Conservation (phyloP, 2,797 vertebrate species). For the Harpagifer antarcticus region DNA sequence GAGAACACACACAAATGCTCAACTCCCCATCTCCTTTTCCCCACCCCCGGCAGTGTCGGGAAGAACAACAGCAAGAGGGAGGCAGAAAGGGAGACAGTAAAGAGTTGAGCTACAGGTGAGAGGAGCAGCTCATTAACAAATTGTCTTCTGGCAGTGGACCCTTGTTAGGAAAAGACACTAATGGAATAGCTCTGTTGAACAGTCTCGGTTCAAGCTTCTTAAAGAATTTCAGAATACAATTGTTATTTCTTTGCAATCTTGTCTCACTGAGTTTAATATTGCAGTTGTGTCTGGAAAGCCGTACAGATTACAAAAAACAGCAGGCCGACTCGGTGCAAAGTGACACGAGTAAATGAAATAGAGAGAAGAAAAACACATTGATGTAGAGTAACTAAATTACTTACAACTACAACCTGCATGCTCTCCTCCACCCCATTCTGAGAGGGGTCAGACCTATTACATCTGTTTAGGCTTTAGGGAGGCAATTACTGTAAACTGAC, state of each 20-base stretch:
- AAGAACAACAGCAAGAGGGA: conserved; percentile 32
- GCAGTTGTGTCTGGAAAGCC: conserved; percentile 28
- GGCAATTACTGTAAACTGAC: conserved; percentile 33
- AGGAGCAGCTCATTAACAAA: conserved; percentile 61
- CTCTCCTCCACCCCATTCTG: conserved; percentile 28
- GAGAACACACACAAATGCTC: conserved; percentile 66
- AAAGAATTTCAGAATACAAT: conserved; percentile 24
- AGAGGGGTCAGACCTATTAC: conserved; percentile 26
- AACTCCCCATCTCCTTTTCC: conserved; percentile 61
- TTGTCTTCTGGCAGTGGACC: conserved; percentile 21
- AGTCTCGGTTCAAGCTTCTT: conserved; percentile 13
- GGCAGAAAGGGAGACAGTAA: conserved; percentile 39
- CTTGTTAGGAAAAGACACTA: conserved; percentile 28
- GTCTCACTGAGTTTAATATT: conserved; percentile 41
- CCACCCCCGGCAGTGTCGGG: conserved; percentile 40
- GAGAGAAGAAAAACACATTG: conserved; percentile 5
- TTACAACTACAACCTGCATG: conserved; percentile 14
- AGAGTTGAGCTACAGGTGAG: conserved; percentile 66
- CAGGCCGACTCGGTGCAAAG: conserved; percentile 40
- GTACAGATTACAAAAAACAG: conserved; percentile 44
- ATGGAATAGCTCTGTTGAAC: conserved; percentile 10
- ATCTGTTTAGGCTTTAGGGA: conserved; percentile 36
- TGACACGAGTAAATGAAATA: conserved; percentile 5
- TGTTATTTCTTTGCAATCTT: conserved; percentile 28
- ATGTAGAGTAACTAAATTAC: conserved; percentile 22